These are phyloP conservation scores for Heliothis virescens DNA, from an alignment of 1,140 invertebrate genomes.

Conservation along the genomic window DNA sequence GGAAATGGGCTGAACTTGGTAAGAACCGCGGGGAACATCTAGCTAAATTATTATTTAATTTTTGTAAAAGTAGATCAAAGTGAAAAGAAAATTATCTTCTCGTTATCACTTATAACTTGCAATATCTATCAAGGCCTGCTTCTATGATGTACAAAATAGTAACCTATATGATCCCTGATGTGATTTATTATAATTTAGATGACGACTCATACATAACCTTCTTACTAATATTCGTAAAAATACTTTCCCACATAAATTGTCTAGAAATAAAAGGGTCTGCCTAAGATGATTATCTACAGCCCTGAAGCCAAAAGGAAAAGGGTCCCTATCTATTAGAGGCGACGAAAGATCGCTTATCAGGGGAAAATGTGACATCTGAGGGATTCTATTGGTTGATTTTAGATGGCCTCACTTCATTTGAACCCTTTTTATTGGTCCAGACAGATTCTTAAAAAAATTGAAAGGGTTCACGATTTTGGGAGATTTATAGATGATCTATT, in stretches of 20 bases:
- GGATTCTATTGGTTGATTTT: constrained; percentile 23
- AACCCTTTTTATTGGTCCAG: constrained; percentile 1
- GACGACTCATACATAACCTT: too few species aligned
- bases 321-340: constrained; percentile 15
- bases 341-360: constrained; percentile 11
- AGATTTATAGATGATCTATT: not conserved
- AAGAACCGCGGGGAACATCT: too few species aligned
- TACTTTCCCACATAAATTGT: not conserved
- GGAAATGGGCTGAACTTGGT: too few species aligned
- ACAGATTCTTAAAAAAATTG: not conserved
- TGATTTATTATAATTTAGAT: too few species aligned
- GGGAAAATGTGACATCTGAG: constrained; percentile 6
- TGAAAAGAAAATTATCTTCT: too few species aligned
- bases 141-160: too few species aligned
- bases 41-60: too few species aligned
- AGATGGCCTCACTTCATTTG: constrained; percentile 13
- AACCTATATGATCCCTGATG: too few species aligned
- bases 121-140: too few species aligned
- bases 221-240: not conserved
- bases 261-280: constrained; percentile 1
- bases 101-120: too few species aligned
- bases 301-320: not conserved
- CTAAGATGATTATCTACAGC: not conserved
- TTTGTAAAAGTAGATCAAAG: too few species aligned
- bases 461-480: not conserved